Evolutionary conservation across 2,113 vertebrate genomes (phyloP).

Genomic region (Neogobius melanostomus): DNA sequence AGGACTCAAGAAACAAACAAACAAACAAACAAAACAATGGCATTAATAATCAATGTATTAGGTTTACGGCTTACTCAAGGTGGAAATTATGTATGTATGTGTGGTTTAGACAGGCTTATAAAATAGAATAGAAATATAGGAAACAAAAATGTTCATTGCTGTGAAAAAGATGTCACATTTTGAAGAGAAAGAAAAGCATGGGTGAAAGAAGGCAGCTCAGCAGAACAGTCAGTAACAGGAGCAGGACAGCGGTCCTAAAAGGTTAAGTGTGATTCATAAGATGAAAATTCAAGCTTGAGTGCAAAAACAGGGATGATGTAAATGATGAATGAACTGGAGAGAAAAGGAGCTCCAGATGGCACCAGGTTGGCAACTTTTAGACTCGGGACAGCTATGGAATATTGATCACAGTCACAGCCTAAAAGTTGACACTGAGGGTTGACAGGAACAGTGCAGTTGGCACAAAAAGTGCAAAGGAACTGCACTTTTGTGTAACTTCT

Average conservation of each 20-base stretch:
- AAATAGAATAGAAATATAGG: neutral
- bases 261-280: slow-evolving; percentile 25
- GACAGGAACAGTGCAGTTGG: slow-evolving; percentile 14
- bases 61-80: too few relatives aligned
- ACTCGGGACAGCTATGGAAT: slow-evolving; percentile 3
- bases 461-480: slow-evolving; percentile 1
- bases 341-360: neutral
- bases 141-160: too few relatives aligned
- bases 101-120: neutral
- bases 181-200: neutral
- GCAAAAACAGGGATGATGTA: slow-evolving; percentile 4
- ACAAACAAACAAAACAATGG: too few relatives aligned
- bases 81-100: too few relatives aligned
- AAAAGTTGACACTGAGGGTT: slow-evolving; percentile 1
- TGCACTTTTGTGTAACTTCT: neutral
- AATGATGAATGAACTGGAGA: slow-evolving; percentile 23
- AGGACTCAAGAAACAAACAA: too few relatives aligned
- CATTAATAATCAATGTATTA: too few relatives aligned
- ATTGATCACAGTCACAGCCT: neutral
- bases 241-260: slow-evolving; percentile 12
- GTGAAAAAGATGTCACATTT: neutral
- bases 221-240: neutral
- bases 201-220: neutral
- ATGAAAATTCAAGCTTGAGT: neutral
- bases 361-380: slow-evolving; percentile 2